Evolutionary conservation across 2,797 vertebrate species (phyloP).

Genomic region (Myotis myotis): DNA sequence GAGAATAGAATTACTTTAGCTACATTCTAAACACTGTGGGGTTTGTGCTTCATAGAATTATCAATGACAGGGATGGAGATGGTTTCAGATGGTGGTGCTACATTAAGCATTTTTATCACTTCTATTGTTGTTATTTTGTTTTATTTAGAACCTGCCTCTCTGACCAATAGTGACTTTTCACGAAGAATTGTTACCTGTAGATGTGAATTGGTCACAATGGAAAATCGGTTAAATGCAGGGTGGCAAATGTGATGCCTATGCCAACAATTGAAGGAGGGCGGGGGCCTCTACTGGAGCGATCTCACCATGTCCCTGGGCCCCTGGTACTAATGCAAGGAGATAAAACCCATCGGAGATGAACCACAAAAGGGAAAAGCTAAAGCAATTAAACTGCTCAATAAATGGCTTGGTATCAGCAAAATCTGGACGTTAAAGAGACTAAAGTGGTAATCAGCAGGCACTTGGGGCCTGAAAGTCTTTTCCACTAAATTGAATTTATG

Average conservation of each 20-base stretch:
- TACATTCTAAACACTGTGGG: background rate
- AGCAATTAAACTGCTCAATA: constrained; percentile 67
- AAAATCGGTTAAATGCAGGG: background rate
- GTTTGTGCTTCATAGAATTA: constrained; percentile 18
- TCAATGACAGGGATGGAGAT: background rate
- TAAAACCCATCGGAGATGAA: constrained; percentile 21
- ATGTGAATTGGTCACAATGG: constrained; percentile 23
- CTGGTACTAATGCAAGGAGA: background rate
- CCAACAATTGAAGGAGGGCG: background rate
- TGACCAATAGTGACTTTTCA: background rate
- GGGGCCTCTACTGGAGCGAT: background rate
- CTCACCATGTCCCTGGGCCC: background rate
- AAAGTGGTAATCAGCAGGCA: constrained; percentile 48
- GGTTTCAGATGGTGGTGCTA: background rate
- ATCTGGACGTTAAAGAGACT: constrained; percentile 33
- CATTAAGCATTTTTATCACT: background rate
- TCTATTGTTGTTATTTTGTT: background rate
- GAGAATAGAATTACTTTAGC: background rate
- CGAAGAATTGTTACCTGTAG: constrained; percentile 30
- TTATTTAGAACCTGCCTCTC: background rate
- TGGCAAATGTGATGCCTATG: background rate
- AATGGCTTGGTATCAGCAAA: constrained; percentile 42
- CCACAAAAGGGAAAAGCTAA: constrained; percentile 3
- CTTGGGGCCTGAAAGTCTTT: constrained; percentile 62
- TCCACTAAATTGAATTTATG: constrained; percentile 66